Evolutionary conservation across 2,888 invertebrate genomes (phyloP).

Genomic region (Tupiocoris notatus): DNA sequence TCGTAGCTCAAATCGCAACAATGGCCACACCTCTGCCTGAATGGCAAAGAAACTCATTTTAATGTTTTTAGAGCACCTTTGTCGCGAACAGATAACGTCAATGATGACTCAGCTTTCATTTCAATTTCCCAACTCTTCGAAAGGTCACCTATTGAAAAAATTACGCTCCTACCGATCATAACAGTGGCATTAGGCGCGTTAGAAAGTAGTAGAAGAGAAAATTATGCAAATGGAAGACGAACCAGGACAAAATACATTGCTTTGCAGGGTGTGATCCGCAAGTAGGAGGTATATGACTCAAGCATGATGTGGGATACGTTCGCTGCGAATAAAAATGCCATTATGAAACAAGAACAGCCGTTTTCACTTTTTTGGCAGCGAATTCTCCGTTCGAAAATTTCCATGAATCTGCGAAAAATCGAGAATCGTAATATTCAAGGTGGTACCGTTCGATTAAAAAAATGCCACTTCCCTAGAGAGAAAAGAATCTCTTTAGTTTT

Average conservation of each 20-base stretch:
- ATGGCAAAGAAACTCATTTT: no score
- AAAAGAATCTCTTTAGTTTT: no score
- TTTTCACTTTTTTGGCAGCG: not conserved
- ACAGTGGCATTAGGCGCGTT: not conserved
- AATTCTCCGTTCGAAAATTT: no score
- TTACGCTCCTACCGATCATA: not conserved
- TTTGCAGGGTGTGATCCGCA: not conserved
- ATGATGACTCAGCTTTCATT: not conserved
- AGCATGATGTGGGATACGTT: not conserved
- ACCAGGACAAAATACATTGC: not conserved
- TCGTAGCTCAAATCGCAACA: no score
- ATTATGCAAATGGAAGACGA: not conserved
- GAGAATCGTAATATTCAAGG: no score
- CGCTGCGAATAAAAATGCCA: not conserved
- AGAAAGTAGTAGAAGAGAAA: not conserved
- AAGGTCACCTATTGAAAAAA: not conserved
- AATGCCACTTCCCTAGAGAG: no score
- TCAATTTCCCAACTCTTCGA: not conserved
- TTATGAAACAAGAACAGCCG: not conserved
- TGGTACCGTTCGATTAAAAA: no score
- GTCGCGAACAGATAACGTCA: no score
- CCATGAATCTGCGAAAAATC: no score
- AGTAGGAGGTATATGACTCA: not conserved
- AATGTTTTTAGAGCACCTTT: no score
- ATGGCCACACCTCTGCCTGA: no score